Evolutionary conservation across 2,113 vertebrate genomes (phyloP).

Genomic region (Cyphomyrus plagiostoma): DNA sequence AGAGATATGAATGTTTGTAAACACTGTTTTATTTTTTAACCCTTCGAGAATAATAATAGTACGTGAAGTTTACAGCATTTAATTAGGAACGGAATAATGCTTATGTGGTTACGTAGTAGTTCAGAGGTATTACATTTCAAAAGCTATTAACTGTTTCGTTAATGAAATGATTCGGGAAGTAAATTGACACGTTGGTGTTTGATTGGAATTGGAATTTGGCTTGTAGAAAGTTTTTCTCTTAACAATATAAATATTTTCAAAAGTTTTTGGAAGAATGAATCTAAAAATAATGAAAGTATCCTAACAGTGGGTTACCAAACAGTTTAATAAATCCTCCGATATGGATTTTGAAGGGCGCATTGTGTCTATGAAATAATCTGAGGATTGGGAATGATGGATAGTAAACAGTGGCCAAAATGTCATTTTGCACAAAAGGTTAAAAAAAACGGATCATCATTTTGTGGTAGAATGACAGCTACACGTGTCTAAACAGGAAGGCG

Average conservation of each 20-base stretch:
- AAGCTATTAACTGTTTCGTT: background rate
- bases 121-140: background rate
- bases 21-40: background rate
- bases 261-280: background rate
- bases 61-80: background rate
- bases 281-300: background rate
- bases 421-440: background rate
- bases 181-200: background rate
- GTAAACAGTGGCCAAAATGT: background rate
- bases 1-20: background rate
- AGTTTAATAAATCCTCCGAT: background rate
- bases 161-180: background rate
- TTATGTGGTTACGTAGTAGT: background rate
- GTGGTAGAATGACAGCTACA: background rate
- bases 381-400: background rate
- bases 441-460: background rate
- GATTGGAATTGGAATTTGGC: background rate
- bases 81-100: background rate
- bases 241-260: background rate
- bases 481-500: background rate
- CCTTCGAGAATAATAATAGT: background rate
- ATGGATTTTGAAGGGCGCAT: background rate
- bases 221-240: background rate
- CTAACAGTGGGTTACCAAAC: background rate
- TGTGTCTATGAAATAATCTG: background rate